Evolutionary conservation across 1,140 invertebrate species (phyloP), one percentile per base, ranked within the genome.

Genomic region (Rhagoletis zephyria): DNA sequence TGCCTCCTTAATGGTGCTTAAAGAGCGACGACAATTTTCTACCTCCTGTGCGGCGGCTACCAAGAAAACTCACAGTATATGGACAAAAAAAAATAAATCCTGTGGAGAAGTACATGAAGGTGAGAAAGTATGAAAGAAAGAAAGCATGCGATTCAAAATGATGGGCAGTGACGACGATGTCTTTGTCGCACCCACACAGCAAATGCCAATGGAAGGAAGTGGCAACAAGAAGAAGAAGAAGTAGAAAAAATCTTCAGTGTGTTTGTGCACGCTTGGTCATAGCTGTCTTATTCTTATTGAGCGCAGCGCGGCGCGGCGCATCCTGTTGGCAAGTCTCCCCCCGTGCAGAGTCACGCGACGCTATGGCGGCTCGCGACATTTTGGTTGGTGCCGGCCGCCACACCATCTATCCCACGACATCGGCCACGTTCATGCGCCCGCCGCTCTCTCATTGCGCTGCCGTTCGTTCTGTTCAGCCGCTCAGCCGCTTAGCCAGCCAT

Each of bases 281-380:
- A 56, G 74, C 51, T 30, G 48, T 56, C 74, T 81, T 81, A 81
- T 81, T 81, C 74, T 81, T 81, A 81, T 81, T 81, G 74, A 81
- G 74, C 74, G 30, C 30, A 30, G 30, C 30, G 30, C 30, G 30
- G 30, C 30, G 30, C 30, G 30, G 30, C 30, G 10, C 56, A 81
- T 56, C 45, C 74, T 81, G 48, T 19, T 51, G 16, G 19, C n/a
- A 81, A 48, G 9, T 19, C n/a, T 67, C 64, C 64, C 60, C 56
- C 19, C 60, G 30, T 61, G 59, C 5, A 42, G 7, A 60, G 56
- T 85, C 85, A 85, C 59, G 60, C 85, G 85, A 63, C 85, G 85
- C 16, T 85, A n/a, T 56, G 74, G 51, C 74, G 74, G 85, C 85
- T 60, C 85, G 85, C 85, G 85, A 85, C 85, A 85, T 85, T 85